Percentiles rank a stretch among this genome's conserved stretches.
These are phyloP conservation scores for Micrastur ruficollis DNA, from an alignment of 2,797 vertebrate genomes.

Conservation along the genomic window DNA sequence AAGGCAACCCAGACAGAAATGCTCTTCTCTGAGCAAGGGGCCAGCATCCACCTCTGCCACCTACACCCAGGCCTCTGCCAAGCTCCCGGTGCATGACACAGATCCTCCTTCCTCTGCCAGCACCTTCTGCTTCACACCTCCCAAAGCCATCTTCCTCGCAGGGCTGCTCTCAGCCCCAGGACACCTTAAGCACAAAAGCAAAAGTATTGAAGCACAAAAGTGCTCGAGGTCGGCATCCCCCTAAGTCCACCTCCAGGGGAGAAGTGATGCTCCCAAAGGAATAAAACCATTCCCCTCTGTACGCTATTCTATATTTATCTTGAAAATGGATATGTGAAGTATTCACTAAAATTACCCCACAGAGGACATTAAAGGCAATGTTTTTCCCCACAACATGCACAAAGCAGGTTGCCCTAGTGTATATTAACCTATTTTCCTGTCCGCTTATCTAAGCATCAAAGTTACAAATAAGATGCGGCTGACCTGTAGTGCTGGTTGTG, in stretches of 20 bases:
- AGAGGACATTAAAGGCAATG: background rate
- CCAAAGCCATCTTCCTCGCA: background rate
- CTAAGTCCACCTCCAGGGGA: background rate
- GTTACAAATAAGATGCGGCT: background rate
- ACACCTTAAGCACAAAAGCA: background rate
- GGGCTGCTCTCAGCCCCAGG: background rate
- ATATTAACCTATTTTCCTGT: background rate
- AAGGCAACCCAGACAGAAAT: background rate
- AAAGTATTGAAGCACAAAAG: background rate
- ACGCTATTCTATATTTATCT: background rate
- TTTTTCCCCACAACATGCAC: rapidly evolving
- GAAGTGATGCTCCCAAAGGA: rapidly evolving
- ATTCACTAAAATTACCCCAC: background rate
- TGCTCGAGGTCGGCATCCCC: rapidly evolving
- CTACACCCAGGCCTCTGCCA: background rate
- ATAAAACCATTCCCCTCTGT: background rate
- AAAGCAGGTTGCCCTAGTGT: background rate
- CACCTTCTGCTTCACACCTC: background rate
- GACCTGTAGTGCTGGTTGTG: background rate
- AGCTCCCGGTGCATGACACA: rapidly evolving
- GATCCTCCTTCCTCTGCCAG: background rate
- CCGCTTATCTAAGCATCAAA: background rate
- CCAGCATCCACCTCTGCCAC: background rate
- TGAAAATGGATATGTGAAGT: background rate
- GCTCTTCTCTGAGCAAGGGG: background rate